Percentiles rank a stretch among this genome's conserved stretches.
Conservation (phyloP, 2,888 invertebrate genomes). For the Baronia brevicornis region DNA sequence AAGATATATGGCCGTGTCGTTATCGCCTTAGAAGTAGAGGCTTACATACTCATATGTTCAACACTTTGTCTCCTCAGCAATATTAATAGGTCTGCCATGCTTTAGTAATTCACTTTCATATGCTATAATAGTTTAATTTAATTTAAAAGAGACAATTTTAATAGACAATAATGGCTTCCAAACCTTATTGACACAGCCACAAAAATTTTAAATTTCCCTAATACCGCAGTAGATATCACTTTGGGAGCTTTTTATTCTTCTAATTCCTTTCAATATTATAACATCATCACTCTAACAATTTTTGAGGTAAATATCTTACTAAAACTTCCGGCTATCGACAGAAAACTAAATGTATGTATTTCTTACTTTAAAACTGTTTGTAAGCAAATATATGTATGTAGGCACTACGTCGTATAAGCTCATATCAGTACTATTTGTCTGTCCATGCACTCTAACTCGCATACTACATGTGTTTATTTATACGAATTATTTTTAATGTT, state of each 20-base stretch:
- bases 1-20: too few relatives aligned
- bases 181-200: constrained; percentile 48
- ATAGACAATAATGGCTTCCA: constrained; percentile 12
- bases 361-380: too few relatives aligned
- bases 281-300: constrained; percentile 7
- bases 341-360: too few relatives aligned
- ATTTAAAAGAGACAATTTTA: constrained; percentile 11
- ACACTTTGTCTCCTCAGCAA: too few relatives aligned
- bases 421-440: constrained; percentile 78
- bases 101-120: not conserved
- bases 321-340: constrained; percentile 10
- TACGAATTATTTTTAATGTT: constrained; percentile 53
- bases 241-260: not conserved
- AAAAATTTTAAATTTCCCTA: constrained; percentile 31
- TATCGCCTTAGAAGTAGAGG: too few relatives aligned
- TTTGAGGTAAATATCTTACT: constrained; percentile 11
- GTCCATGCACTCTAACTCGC: constrained; percentile 63
- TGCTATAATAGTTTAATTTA: not conserved
- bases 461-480: constrained; percentile 64
- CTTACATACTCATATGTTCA: too few relatives aligned
- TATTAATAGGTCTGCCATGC: too few relatives aligned
- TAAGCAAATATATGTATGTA: constrained; percentile 75
- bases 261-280: not conserved
- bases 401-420: constrained; percentile 80
- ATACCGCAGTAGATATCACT: constrained; percentile 11